Evolutionary conservation across 2,113 vertebrate genomes (phyloP), one percentile per base, ranked within the genome.

Genomic region (Microcebus ravelobensis): DNA sequence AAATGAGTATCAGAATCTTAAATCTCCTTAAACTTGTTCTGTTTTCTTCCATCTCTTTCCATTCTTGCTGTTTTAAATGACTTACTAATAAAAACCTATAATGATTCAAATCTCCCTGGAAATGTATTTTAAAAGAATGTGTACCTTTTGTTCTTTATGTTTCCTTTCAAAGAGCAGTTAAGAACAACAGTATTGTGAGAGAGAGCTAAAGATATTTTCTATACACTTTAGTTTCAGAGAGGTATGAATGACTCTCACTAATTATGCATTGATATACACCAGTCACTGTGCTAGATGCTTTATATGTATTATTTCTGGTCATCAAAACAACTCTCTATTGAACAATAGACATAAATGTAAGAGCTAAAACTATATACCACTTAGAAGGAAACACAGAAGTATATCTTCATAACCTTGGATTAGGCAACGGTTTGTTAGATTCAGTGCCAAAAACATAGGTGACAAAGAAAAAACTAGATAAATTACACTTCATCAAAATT

Each of bases 31-130:
- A 71, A 80, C 31, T 45, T 61, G 57, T 55, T 87, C 42, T 84
- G 7, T 68, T 68, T 48, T 34, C 67, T 82, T 87, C 45, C 42
- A 76, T 29, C 17, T 94, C n/a, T 86, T 81, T 48, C 13, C 6
- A 68, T 84, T 67, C 11, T 71, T 92, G 3, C 48, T 94, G 77
- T 68, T 74, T 61, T 84, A 86, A 86, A 31, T 42, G 48, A 74
- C 20, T 82, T 25, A 5, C 39, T 93, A 92, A 82, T 48, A 63
- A 71, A 71, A 65, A n/a, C 20, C 21, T 77, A 25, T 34, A 92
- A 90, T 90, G 34, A 76, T 96, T 95, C 52, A 84, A 95, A 90
- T 85, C 80, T 23, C 48, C 86, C 57, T 67, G 50, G 29, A 52
- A 91, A 80, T 52, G 31, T 36, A 55, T 96, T 93, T 83, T 84